Conservation (phyloP, 2,797 vertebrate species). For the Paramormyrops hopkinsi region DNA sequence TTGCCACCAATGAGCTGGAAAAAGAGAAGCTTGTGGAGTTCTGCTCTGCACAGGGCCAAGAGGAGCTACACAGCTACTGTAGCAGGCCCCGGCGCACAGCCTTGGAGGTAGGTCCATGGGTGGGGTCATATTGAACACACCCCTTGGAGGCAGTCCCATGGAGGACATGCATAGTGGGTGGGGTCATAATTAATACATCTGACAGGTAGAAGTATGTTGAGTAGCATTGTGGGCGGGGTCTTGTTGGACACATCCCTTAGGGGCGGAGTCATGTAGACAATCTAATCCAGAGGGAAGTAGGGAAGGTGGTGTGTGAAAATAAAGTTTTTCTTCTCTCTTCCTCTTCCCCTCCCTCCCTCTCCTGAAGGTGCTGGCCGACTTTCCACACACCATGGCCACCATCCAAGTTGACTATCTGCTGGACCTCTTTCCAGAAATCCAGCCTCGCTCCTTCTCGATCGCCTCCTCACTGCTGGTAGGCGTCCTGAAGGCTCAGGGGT, state of each 20-base stretch:
- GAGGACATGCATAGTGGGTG: neutral
- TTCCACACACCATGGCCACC: constrained; percentile 71
- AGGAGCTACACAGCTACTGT: constrained; percentile 80
- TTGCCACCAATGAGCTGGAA: constrained; percentile 71
- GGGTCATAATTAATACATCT: neutral
- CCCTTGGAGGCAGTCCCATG: neutral
- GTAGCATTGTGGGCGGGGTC: neutral
- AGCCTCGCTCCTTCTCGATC: constrained; percentile 88
- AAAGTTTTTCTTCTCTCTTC: neutral
- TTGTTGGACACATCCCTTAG: neutral
- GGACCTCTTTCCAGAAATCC: constrained; percentile 84
- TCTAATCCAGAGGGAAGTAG: neutral
- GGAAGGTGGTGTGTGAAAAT: neutral
- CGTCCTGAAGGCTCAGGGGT: neutral
- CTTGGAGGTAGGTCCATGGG: constrained; percentile 66
- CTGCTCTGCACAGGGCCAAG: constrained; percentile 76
- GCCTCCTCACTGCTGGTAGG: constrained; percentile 80
- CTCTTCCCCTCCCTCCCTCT: neutral
- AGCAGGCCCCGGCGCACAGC: constrained; percentile 73
- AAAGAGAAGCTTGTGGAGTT: constrained; percentile 80
- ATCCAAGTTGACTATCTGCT: constrained; percentile 72
- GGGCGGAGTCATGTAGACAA: neutral
- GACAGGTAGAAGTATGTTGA: neutral
- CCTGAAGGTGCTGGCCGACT: constrained; percentile 76
- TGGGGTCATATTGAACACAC: neutral